These are phyloP conservation scores for Drosophila robusta DNA, from an alignment of 2,888 invertebrate species.

Conservation along the genomic window DNA sequence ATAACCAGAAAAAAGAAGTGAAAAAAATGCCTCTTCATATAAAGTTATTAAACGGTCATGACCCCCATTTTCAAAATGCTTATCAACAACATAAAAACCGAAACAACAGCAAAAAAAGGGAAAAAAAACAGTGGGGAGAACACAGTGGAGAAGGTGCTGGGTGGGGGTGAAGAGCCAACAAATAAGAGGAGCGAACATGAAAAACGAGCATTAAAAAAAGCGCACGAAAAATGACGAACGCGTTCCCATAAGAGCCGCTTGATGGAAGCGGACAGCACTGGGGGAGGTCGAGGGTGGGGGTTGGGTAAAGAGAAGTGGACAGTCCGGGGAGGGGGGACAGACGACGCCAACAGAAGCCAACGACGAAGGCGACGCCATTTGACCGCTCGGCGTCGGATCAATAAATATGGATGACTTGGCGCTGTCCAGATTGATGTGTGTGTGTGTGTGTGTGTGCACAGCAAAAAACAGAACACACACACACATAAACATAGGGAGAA, in stretches of 20 bases:
- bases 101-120: constrained; percentile 37
- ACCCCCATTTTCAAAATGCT: constrained; percentile 79
- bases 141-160: constrained; percentile 12
- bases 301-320: background rate
- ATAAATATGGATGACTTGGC: constrained; percentile 77
- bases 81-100: constrained; percentile 68
- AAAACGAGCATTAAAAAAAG: constrained; percentile 37
- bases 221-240: constrained; percentile 44
- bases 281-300: background rate
- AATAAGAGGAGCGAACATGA: constrained; percentile 51
- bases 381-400: constrained; percentile 68
- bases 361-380: constrained; percentile 62
- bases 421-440: constrained; percentile 73
- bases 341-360: constrained; percentile 52
- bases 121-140: background rate
- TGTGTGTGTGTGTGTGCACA: constrained; percentile 22
- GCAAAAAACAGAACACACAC: constrained; percentile 14
- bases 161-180: constrained; percentile 4
- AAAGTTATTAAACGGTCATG: constrained; percentile 82
- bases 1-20: constrained; percentile 24
- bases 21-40: constrained; percentile 57
- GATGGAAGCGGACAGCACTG: background rate
- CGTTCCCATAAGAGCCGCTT: constrained; percentile 27
- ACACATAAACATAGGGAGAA: constrained; percentile 4
- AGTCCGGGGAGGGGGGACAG: background rate